Evolutionary conservation across 1,140 invertebrate genomes (phyloP), one percentile per base, ranked within the genome.

Genomic region (Melitaea cinxia): DNA sequence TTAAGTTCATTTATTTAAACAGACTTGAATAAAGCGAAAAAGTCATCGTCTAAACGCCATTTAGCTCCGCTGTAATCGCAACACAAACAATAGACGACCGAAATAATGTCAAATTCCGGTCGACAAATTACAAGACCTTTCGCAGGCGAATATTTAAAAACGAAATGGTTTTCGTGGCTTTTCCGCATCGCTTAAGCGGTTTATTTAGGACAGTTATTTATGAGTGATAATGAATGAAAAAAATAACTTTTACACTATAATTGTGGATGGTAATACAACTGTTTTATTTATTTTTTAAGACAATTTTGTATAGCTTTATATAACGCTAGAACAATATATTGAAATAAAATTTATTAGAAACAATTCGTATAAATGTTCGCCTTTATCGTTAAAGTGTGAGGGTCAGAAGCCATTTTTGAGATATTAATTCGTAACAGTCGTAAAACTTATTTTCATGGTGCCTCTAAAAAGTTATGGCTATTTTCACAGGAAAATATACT

Each of bases 401-500:
- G 78, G 79, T 82, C 74, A 69, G 68, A 75, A 78, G 68, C 73
- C 78, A 73, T 87, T 86, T 86, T 87, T 85, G 80, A 83, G 82
- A 85, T 85, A 88, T 89, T 86, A 89, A 88, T 88, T 84, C 73
- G 72, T 80, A 87, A 87, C 85, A 88, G 85, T 85, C 85, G 79
- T 88, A 87, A 89, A 89, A 87, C 77, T 88, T 80, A 83, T 76
- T 80, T 86, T 85, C 78, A 89, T 83, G 75, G 74, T 78, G 66
- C 73, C 78, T 75, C 85, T 85, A 89, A 89, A 47, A 89, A 80
- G 78, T 86, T 84, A 85, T 77, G 45, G 67, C 80, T 67, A 52
- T 65, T 80, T 81, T 74, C 65, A 72, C 66, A 63, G 68, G 68
- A 73, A 87, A 83, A 82, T 84, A 83, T 75, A 82, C 75, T 82